Percentiles rank a stretch among this genome's conserved stretches.
phyloP scores from a whole-genome alignment of 1,140 invertebrate genomes.

The Theocolax elegans region DNA sequence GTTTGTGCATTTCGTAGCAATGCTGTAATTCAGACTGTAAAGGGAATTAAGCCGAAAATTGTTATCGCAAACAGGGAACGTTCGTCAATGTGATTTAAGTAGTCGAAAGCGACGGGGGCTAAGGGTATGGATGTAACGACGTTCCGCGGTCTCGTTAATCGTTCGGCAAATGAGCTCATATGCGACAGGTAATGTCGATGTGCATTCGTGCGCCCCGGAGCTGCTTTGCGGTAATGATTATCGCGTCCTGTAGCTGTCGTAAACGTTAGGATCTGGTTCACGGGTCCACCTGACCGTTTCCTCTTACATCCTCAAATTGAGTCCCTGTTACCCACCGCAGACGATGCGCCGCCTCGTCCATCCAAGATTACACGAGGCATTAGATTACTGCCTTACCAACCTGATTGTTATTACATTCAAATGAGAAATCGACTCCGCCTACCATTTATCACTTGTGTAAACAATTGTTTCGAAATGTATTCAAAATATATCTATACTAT shows the following conservation, averaged over 20 bases:
- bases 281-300: neutral
- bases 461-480: no score
- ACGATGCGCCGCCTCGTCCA: conserved; percentile 1
- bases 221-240: conserved; percentile 37
- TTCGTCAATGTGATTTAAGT: conserved; percentile 31
- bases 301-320: conserved; percentile 23
- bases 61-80: neutral
- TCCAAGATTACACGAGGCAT: conserved; percentile 12
- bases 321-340: conserved; percentile 23
- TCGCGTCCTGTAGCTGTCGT: conserved; percentile 18
- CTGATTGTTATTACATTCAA: conserved; percentile 28
- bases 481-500: no score
- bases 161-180: conserved; percentile 46
- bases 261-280: conserved; percentile 9
- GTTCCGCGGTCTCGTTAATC: conserved; percentile 52
- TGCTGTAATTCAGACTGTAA: neutral
- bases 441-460: no score
- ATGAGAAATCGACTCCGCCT: neutral
- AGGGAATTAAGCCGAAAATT: conserved; percentile 23
- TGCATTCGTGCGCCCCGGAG: neutral
- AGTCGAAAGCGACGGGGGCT: neutral
- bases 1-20: no score
- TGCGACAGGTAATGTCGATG: conserved; percentile 17
- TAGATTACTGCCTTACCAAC: conserved; percentile 18
- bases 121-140: conserved; percentile 44